Evolutionary conservation across 1,140 invertebrate genomes (phyloP), one percentile per base, ranked within the genome.

Genomic region (Globodera ellingtonae): DNA sequence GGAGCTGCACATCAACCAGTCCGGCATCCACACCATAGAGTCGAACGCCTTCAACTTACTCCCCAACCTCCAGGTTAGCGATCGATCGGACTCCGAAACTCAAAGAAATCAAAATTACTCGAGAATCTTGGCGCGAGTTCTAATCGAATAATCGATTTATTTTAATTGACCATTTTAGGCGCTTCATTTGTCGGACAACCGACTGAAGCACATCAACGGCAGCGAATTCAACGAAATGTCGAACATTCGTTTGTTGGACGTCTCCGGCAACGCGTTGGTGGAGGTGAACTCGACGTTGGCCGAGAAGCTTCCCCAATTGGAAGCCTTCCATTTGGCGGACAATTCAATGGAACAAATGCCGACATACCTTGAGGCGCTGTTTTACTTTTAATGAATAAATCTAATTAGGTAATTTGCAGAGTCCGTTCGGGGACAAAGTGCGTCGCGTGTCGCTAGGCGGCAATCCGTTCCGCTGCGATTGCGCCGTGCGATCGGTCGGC

Each of bases 401-500:
- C 1, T 52, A 52, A 52, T 9, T 52, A 9, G 7, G 13, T 62
- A 62, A 15, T 6, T 18, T 77, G 35, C 65, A 67, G 48, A 77
- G 48, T 70, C 69, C 18, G 59, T 83, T 8, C 44, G 15, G 0
- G 4, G 78, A 59, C 24, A 83, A 84, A 35, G 67, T 86, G 10
- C 35, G 78, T 5, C 18, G 66, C 35, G 71, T 83, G 35, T 21
- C 78, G 52, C 52, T 88, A 0, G 78, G 80, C 2, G 71, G 72
- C 9, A 88, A 88, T 75, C 84, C 83, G 24, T 88, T 88, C 50
- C 73, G 87, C 59, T 88, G 87, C 74, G 87, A 89, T 67, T 88
- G 87, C 52, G 65, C 74, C 87, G 86, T 21, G 35, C 56, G 8
- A n/a, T 62, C n/a, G 62, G 56, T 50, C 6, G 62, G 50, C 9